phyloP scores from a whole-genome alignment of 2,797 vertebrate genomes.

The Tenualosa thibaudeaui region DNA sequence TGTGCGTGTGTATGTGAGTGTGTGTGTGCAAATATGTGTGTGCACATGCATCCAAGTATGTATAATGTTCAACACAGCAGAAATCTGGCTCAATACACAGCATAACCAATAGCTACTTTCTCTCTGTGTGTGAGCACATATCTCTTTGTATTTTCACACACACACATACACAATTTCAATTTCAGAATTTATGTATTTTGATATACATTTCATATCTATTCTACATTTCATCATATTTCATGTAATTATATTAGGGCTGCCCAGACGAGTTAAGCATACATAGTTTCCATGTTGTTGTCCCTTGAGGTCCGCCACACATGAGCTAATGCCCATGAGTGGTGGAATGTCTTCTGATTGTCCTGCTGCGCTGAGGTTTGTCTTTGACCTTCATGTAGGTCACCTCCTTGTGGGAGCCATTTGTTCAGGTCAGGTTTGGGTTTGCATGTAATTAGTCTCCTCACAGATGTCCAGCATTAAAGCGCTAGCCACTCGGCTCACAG shows the following conservation, averaged over 20 bases:
- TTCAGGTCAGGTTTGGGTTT: conserved; percentile 34
- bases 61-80: conserved; percentile 10
- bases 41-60: conserved; percentile 8
- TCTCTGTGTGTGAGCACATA: not conserved
- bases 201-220: not conserved
- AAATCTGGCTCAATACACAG: not conserved
- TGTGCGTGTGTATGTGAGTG: conserved; percentile 25
- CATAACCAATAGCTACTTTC: not conserved
- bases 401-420: conserved; percentile 33
- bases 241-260: not conserved
- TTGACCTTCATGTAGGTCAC: conserved; percentile 35
- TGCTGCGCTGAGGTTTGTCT: conserved; percentile 6
- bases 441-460: conserved; percentile 20
- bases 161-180: no score
- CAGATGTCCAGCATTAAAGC: conserved; percentile 9
- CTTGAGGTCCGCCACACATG: not conserved
- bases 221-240: not conserved
- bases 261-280: not conserved
- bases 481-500: not conserved
- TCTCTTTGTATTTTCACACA: no score
- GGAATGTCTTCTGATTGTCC: not conserved
- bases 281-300: not conserved
- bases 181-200: not conserved
- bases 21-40: not conserved
- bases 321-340: not conserved